Percentiles rank a stretch among this genome's conserved stretches.
Evolutionary conservation across 2,888 invertebrate genomes (phyloP).

Genomic region (Ctena decussata): DNA sequence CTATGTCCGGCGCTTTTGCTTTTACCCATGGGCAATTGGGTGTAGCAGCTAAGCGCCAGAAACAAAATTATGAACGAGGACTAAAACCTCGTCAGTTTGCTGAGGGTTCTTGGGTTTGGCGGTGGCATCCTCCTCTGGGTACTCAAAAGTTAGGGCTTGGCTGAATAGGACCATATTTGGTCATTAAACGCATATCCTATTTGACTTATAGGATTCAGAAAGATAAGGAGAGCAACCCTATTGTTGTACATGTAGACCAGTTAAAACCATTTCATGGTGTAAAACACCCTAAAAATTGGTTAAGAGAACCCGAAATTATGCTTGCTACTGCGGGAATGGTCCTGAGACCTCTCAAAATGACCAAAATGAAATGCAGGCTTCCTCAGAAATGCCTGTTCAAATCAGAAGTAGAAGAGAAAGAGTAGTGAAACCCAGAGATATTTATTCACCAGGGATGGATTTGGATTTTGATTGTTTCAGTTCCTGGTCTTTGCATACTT

Average conservation of each 20-base stretch:
- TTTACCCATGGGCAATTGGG: not conserved
- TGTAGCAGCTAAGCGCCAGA: constrained; percentile 17
- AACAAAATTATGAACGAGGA: constrained; percentile 19
- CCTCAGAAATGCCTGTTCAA: too few species aligned
- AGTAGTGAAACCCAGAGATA: too few species aligned
- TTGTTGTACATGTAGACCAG: constrained; percentile 40
- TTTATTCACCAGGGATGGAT: too few species aligned
- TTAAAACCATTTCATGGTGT: constrained; percentile 17
- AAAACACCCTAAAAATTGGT: not conserved
- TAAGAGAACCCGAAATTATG: not conserved
- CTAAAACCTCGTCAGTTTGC: constrained; percentile 15
- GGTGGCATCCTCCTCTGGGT: constrained; percentile 30
- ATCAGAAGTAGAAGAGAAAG: too few species aligned
- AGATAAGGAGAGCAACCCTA: not conserved
- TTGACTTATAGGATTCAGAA: constrained; percentile 10
- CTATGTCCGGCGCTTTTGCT: not conserved
- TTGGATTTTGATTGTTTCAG: too few species aligned
- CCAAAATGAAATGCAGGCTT: too few species aligned
- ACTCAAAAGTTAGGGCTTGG: constrained; percentile 20
- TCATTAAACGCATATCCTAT: constrained; percentile 16
- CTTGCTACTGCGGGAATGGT: not conserved
- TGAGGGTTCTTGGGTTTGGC: constrained; percentile 14
- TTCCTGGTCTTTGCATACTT: too few species aligned
- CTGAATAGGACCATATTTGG: constrained; percentile 25
- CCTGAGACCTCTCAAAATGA: too few species aligned